Evolutionary conservation across 2,888 invertebrate genomes (phyloP).

Genomic region (Lasioglossum zephyrum): DNA sequence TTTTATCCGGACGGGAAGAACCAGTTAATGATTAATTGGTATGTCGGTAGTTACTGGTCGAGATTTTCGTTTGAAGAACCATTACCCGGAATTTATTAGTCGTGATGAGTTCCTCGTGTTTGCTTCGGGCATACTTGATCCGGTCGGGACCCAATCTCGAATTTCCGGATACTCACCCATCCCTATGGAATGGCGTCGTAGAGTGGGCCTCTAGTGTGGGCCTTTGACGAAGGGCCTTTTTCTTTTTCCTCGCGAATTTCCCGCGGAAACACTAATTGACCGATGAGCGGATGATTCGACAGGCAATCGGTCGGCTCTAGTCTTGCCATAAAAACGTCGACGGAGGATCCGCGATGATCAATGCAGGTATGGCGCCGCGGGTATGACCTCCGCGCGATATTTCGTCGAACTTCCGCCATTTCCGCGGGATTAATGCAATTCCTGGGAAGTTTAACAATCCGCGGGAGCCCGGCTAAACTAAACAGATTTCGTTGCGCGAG

Average conservation of each 20-base stretch:
- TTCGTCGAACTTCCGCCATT: constrained; percentile 46
- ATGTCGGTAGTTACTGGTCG: background rate
- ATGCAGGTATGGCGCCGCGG: background rate
- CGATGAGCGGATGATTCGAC: background rate
- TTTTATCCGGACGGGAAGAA: background rate
- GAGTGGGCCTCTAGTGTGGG: no score
- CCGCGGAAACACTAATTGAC: background rate
- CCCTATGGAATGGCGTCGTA: no score
- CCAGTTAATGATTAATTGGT: background rate
- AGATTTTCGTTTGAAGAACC: background rate
- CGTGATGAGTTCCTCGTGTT: background rate
- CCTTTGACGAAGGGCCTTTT: no score
- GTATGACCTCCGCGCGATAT: constrained; percentile 15
- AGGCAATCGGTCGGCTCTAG: background rate
- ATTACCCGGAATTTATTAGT: background rate
- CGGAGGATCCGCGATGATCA: constrained; percentile 10
- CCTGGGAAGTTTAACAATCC: constrained; percentile 54
- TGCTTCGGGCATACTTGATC: background rate
- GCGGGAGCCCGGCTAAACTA: constrained; percentile 53
- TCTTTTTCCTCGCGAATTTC: no score
- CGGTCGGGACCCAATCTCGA: no score
- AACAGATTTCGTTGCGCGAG: constrained; percentile 57
- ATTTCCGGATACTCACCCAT: no score
- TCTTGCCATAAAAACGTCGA: constrained; percentile 4
- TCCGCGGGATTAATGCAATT: constrained; percentile 55